Conservation (phyloP, 2,888 invertebrate species). For the Clusia tigrina region DNA sequence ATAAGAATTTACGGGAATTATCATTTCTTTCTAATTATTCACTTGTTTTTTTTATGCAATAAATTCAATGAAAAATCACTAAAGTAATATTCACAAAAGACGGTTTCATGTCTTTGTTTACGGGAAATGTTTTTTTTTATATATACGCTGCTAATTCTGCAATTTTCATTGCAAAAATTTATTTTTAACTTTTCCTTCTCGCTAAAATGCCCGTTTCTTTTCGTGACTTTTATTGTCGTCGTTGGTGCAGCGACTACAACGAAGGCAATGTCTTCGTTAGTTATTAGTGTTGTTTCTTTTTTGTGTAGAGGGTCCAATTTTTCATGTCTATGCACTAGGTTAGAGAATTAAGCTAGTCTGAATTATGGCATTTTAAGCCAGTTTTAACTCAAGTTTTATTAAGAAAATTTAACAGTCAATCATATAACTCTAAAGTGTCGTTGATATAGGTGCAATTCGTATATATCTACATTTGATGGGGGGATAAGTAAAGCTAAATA, state of each 20-base stretch:
- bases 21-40: slow-evolving; percentile 16
- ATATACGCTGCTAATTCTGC: slow-evolving; percentile 30
- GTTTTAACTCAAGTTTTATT: background rate
- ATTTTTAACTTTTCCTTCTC: slow-evolving; percentile 54
- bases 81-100: slow-evolving; percentile 12
- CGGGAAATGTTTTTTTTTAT: slow-evolving; percentile 25
- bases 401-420: no score
- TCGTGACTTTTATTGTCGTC: slow-evolving; percentile 4
- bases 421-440: no score
- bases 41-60: background rate
- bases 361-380: background rate
- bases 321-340: background rate
- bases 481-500: no score
- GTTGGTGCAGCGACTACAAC: no score
- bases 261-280: slow-evolving; percentile 26
- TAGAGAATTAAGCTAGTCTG: background rate
- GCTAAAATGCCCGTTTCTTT: slow-evolving; percentile 45
- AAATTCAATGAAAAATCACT: background rate
- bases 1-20: background rate
- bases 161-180: slow-evolving; percentile 49
- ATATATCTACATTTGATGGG: no score
- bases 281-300: slow-evolving; percentile 41
- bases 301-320: background rate
- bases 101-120: slow-evolving; percentile 33
- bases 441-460: no score